Percentiles rank a stretch among this genome's conserved stretches.
Conservation (phyloP, 1,140 invertebrate genomes). For the Pachyrhynchus sulphureomaculatus region DNA sequence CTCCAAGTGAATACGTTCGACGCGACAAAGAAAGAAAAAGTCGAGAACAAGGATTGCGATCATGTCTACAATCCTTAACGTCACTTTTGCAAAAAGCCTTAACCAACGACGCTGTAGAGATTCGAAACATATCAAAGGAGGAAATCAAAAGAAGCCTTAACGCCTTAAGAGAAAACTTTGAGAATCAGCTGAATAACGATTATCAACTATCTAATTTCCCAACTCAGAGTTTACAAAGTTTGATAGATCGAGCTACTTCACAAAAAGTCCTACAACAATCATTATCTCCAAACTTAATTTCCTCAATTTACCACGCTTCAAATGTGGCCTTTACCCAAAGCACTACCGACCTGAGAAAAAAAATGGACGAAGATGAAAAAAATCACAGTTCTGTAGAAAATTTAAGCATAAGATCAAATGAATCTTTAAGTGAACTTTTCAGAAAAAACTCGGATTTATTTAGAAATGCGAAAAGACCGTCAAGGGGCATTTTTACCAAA, state of each 20-base stretch:
- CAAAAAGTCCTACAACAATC: slow-evolving; percentile 7
- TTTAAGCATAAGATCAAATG: not conserved
- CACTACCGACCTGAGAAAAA: slow-evolving; percentile 6
- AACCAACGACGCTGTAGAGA: slow-evolving; percentile 11
- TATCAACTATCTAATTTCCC: slow-evolving; percentile 13
- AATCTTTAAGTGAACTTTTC: not conserved
- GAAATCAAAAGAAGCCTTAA: slow-evolving; percentile 30
- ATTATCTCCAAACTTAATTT: slow-evolving; percentile 16
- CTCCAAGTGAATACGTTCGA: slow-evolving; percentile 36
- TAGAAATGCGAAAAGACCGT: not conserved
- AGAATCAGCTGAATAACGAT: slow-evolving; percentile 14
- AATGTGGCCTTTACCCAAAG: slow-evolving; percentile 9
- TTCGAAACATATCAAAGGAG: slow-evolving; percentile 20
- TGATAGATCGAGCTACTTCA: slow-evolving; percentile 7
- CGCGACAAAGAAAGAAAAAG: slow-evolving; percentile 32
- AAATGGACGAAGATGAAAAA: not conserved
- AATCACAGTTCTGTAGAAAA: not conserved
- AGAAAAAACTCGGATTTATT: slow-evolving; percentile 9
- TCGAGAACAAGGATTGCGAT: slow-evolving; percentile 29
- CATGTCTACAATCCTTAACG: slow-evolving; percentile 35
- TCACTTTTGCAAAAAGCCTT: slow-evolving; percentile 34
- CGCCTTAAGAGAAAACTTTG: slow-evolving; percentile 27
- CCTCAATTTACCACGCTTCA: slow-evolving; percentile 15
- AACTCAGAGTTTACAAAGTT: slow-evolving; percentile 25
- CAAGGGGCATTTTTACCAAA: too few species aligned